Evolutionary conservation across 2,888 invertebrate genomes (phyloP), one percentile per base, ranked within the genome.

Genomic region (Caenorhabditis sp.): DNA sequence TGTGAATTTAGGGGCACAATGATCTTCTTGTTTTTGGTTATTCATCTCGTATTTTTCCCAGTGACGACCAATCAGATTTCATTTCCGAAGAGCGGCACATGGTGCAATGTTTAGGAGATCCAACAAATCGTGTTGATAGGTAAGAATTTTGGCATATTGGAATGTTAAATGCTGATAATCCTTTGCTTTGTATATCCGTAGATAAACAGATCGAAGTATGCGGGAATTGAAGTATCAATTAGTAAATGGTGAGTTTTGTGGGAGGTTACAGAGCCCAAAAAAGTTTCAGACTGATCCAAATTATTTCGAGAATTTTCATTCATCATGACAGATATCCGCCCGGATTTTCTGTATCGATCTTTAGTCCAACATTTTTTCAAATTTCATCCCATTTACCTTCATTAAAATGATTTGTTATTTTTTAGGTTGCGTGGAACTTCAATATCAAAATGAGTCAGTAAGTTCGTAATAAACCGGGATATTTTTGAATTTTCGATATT

Each of bases 11-110:
- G 72, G 72, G 77, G 5, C 62, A 76, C 52, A 68, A 78, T 14
- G 76, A 70, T 36, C 67, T 84, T 5, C 59, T 79, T 10, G 78
- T 85, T 1, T 83, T 84, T 59, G 85, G 85, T 31, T 85, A 85
- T 65, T 56, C 83, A 1, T 83, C 75, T 0, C 75, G 77, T 3
- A 69, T 85, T 25, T 84, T 73, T 58, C 67, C 68, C 4, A 65
- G 77, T 54, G 77, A 77, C 49, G 67, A 77, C 12, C 63, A 63
- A 23, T 70, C 81, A 12, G 70, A 68, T n/a, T 61, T 61, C 17
- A 81, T 81, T 49, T 77, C 73, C n/a, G 82, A 79, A 69, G 82
- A 84, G 50, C 59, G 73, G 5, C 80, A 82, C 61, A 75, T 84
- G 63, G 80, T 83, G 31, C 69, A 82, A 10, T 85, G 84, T 79